phyloP scores from a whole-genome alignment of 2,113 vertebrate species.

The Amia ocellicauda region DNA sequence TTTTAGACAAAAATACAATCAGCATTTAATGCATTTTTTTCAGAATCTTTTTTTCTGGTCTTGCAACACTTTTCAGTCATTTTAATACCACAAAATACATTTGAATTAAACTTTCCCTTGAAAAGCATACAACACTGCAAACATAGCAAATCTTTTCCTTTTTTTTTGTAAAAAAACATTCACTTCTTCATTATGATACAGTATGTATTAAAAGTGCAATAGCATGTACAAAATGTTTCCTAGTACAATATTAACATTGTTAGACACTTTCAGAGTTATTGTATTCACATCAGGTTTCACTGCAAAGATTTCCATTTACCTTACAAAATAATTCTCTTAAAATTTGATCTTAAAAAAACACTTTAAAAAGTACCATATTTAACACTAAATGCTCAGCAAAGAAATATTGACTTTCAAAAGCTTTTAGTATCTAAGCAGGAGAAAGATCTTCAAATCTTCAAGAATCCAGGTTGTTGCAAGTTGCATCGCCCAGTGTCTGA shows the following conservation, averaged over 20 bases:
- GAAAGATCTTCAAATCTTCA: conserved; percentile 35
- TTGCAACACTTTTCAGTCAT: conserved; percentile 45
- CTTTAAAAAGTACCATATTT: conserved; percentile 25
- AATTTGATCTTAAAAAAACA: conserved; percentile 36
- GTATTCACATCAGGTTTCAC: conserved; percentile 43
- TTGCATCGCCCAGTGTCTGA: conserved; percentile 31
- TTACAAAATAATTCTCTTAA: conserved; percentile 34
- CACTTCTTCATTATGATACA: conserved; percentile 65
- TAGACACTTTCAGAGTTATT: conserved; percentile 42
- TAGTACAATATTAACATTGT: conserved; percentile 57
- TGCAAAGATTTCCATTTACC: conserved; percentile 26
- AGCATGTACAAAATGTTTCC: conserved; percentile 69
- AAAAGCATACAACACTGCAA: conserved; percentile 46
- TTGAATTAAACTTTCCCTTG: conserved; percentile 28
- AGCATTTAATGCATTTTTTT: conserved; percentile 40
- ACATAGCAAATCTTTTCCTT: conserved; percentile 47
- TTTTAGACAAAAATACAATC: conserved; percentile 61
- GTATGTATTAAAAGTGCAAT: conserved; percentile 78
- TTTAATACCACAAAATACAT: conserved; percentile 39
- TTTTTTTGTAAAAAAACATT: conserved; percentile 48
- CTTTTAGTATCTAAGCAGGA: conserved; percentile 30
- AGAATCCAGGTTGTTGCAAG: conserved; percentile 7
- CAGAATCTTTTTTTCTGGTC: conserved; percentile 32
- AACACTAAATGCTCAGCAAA: conserved; percentile 20
- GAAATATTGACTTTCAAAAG: neutral